Conservation (phyloP, 2,113 vertebrate species). For the Mustelus asterias region DNA sequence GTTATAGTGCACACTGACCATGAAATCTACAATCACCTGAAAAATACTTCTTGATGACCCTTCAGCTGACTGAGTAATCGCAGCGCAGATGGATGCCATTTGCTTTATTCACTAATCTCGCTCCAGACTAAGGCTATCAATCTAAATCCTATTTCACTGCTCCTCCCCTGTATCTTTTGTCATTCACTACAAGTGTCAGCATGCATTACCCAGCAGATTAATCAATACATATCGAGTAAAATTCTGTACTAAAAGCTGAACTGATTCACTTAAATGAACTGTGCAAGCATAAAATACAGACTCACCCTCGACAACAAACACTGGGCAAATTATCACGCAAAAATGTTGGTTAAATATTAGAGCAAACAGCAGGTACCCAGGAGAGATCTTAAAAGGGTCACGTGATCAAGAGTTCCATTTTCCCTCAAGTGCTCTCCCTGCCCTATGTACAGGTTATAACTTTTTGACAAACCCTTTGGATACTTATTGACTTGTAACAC, state of each 20-base stretch:
- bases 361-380: background rate
- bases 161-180: constrained; percentile 12
- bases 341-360: background rate
- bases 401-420: background rate
- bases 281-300: background rate
- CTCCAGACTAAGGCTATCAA: background rate
- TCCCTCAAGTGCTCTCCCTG: background rate
- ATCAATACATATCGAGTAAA: background rate
- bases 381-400: background rate
- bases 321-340: background rate
- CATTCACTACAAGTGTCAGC: background rate
- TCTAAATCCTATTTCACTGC: background rate
- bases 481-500: background rate
- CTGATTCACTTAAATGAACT: constrained; percentile 24
- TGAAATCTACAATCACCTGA: background rate
- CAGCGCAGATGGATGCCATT: background rate
- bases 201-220: constrained; percentile 9
- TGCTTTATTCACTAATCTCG: background rate
- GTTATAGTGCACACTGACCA: too few relatives aligned
- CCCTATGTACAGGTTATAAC: background rate
- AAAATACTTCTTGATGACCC: background rate
- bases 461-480: background rate
- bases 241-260: background rate
- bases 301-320: background rate
- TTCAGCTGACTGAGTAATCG: background rate